A percentile compares a stretch with the other conserved stretches of the same genome.
Conservation (phyloP, 2,888 invertebrate genomes). For the Muschampia plurimacula region DNA sequence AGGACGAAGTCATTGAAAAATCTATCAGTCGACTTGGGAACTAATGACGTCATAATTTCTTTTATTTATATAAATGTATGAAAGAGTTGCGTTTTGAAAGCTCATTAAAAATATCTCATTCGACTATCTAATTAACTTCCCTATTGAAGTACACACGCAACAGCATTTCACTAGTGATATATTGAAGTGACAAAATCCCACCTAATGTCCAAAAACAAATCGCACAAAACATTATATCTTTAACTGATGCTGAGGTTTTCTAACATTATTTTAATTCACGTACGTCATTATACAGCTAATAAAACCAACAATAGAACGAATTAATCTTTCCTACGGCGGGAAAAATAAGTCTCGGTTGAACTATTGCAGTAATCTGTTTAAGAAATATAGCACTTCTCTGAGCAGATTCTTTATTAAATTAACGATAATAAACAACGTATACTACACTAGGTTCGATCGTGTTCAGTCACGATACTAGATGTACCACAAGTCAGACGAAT, state of each 20-base stretch:
- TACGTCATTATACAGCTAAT: neutral
- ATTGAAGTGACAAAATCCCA: too few relatives aligned
- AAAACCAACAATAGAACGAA: slow-evolving; percentile 29
- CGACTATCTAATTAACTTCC: too few relatives aligned
- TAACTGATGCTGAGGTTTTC: neutral
- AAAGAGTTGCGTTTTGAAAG: too few relatives aligned
- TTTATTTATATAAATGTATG: too few relatives aligned
- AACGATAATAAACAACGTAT: slow-evolving; percentile 2
- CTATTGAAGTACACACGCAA: too few relatives aligned
- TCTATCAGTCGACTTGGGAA: too few relatives aligned
- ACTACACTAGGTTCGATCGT: neutral
- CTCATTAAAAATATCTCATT: too few relatives aligned
- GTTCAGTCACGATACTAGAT: neutral
- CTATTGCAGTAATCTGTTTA: slow-evolving; percentile 26
- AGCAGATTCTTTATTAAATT: slow-evolving; percentile 23
- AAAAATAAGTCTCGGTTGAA: slow-evolving; percentile 23
- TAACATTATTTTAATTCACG: neutral
- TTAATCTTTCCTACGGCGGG: slow-evolving; percentile 12
- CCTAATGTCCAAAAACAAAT: too few relatives aligned
- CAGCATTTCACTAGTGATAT: too few relatives aligned
- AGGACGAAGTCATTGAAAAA: too few relatives aligned
- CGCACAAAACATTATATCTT: too few relatives aligned
- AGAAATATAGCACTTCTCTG: slow-evolving; percentile 13
- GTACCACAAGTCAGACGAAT: neutral
- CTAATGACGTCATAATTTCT: too few relatives aligned